These are phyloP conservation scores for Chaetops frenatus DNA, from an alignment of 2,113 vertebrate species.

Conservation along the genomic window DNA sequence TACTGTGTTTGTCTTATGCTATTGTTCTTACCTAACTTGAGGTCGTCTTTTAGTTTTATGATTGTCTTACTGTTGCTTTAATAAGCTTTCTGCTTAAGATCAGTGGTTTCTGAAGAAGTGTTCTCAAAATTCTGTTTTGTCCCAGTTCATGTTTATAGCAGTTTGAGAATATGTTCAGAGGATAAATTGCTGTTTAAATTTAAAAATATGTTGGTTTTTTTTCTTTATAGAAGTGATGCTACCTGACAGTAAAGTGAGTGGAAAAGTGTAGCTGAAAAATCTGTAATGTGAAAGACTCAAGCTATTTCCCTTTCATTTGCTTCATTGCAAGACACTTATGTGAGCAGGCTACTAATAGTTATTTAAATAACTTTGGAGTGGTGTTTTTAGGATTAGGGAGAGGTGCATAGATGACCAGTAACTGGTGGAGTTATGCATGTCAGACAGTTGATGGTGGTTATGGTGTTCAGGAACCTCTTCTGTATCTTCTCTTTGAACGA, in stretches of 20 bases:
- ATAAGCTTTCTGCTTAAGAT: neutral
- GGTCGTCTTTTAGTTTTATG: neutral
- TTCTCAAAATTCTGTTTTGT: neutral
- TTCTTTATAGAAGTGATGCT: neutral
- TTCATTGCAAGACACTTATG: neutral
- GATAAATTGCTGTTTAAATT: neutral
- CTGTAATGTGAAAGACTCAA: neutral
- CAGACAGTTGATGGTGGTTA: neutral
- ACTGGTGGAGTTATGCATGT: neutral
- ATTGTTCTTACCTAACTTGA: neutral
- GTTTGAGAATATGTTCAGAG: neutral
- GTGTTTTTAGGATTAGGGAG: neutral
- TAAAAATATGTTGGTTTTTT: neutral
- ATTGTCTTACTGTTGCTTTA: neutral
- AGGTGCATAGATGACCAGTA: neutral
- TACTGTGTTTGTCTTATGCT: neutral
- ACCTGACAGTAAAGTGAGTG: neutral
- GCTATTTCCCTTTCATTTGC: neutral
- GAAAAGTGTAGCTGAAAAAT: neutral
- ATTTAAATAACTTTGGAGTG: neutral
- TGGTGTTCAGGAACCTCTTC: neutral
- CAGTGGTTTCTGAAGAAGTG: neutral
- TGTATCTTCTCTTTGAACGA: neutral
- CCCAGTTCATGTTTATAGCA: neutral
- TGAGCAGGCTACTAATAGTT: neutral